phyloP scores from a whole-genome alignment of 2,113 vertebrate genomes.

The Acrocephalus arundinaceus region DNA sequence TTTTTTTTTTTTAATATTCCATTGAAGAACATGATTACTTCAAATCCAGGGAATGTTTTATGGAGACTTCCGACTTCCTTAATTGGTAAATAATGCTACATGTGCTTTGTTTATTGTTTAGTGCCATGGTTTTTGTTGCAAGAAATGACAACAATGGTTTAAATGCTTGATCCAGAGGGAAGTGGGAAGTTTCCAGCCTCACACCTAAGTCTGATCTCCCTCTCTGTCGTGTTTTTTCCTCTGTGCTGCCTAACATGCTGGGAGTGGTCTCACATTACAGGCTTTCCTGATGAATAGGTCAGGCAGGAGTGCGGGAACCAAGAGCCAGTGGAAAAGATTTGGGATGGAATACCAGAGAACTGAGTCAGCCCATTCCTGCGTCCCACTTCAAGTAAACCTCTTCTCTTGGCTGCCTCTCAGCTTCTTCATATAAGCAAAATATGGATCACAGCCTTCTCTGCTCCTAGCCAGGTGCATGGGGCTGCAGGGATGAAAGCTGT shows the following conservation, averaged over 20 bases:
- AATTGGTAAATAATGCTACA: conserved; percentile 33
- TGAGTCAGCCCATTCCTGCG: conserved; percentile 32
- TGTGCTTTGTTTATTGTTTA: background rate
- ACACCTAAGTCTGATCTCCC: background rate
- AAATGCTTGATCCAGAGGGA: background rate
- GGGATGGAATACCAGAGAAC: conserved; percentile 40
- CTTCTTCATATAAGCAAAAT: conserved; percentile 21
- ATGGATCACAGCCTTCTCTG: background rate
- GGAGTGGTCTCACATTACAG: background rate
- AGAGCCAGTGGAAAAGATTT: background rate
- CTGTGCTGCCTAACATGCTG: background rate
- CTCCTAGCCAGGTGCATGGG: background rate
- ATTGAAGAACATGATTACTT: conserved; percentile 41
- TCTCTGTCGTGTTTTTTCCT: background rate
- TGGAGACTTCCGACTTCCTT: conserved; percentile 16
- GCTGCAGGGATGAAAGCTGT: background rate
- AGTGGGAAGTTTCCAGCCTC: background rate
- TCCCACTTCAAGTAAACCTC: conserved; percentile 42
- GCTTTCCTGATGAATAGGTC: background rate
- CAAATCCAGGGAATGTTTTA: conserved; percentile 20
- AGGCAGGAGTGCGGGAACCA: background rate
- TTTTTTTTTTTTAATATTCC: background rate
- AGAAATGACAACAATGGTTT: background rate
- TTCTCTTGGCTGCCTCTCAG: conserved; percentile 31
- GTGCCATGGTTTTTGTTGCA: background rate